Percentiles rank a stretch among this genome's conserved stretches.
phyloP scores from a whole-genome alignment of 1,140 invertebrate genomes.

The Luehdorfia chinensis region DNA sequence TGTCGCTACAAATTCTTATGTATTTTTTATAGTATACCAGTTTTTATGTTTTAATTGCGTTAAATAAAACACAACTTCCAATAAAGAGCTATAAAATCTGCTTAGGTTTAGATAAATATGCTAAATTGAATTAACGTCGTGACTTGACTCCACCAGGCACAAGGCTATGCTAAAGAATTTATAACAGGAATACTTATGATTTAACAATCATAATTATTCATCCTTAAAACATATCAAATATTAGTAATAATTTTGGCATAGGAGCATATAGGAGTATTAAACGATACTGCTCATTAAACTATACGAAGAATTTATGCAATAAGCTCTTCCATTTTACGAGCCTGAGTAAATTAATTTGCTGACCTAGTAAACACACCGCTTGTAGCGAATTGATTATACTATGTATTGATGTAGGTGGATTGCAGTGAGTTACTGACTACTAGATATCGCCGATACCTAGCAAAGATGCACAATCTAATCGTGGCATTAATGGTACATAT shows the following conservation, averaged over 20 bases:
- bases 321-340: conserved; percentile 12
- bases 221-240: background rate
- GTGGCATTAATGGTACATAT: conserved; percentile 44
- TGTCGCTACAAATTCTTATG: too few species aligned
- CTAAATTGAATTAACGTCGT: conserved; percentile 12
- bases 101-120: conserved; percentile 7
- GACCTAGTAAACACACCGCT: conserved; percentile 13
- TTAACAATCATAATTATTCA: background rate
- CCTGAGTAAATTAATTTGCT: conserved; percentile 17
- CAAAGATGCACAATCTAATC: conserved; percentile 60
- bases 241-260: background rate
- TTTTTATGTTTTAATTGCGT: too few species aligned
- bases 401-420: conserved; percentile 7
- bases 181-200: conserved; percentile 7
- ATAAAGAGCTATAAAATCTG: conserved; percentile 5
- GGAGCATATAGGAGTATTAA: background rate
- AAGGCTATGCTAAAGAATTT: conserved; percentile 13
- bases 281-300: background rate
- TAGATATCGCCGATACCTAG: conserved; percentile 21
- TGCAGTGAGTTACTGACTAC: conserved; percentile 5
- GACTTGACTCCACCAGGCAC: conserved; percentile 4
- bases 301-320: conserved; percentile 13
- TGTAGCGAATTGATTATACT: conserved; percentile 13
- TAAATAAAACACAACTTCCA: conserved; percentile 3
- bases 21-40: too few species aligned